These are phyloP conservation scores for Trichonephila clavata DNA, from an alignment of 1,140 invertebrate species.

Conservation along the genomic window DNA sequence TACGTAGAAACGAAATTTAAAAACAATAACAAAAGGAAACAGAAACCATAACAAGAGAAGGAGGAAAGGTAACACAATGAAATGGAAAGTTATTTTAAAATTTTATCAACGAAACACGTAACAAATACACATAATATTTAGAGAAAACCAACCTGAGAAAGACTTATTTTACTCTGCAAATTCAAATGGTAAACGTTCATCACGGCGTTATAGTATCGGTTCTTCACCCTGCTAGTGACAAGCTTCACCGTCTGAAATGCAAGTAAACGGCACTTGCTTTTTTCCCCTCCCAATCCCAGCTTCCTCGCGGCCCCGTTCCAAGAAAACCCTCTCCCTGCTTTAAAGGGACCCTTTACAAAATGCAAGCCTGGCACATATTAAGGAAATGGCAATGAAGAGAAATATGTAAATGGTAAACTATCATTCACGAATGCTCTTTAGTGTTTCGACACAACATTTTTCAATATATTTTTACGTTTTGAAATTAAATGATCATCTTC, in stretches of 20 bases:
- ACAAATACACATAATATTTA: background rate
- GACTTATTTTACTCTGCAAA: background rate
- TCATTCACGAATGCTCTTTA: too few relatives aligned
- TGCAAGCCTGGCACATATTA: background rate
- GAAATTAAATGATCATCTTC: too few relatives aligned
- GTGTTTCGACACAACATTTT: too few relatives aligned
- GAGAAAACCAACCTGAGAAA: background rate
- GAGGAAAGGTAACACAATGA: too few relatives aligned
- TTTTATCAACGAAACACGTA: background rate
- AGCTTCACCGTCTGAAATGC: background rate
- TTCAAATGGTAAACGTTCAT: background rate
- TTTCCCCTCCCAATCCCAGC: background rate
- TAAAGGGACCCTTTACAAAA: background rate
- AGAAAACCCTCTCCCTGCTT: background rate
- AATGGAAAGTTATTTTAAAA: too few relatives aligned
- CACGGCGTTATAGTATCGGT: background rate
- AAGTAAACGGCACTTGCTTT: background rate
- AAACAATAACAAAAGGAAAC: too few relatives aligned
- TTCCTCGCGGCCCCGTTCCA: background rate
- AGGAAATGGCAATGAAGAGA: background rate
- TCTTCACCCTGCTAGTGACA: background rate
- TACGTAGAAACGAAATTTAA: too few relatives aligned
- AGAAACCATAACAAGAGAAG: too few relatives aligned
- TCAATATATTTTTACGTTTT: too few relatives aligned
- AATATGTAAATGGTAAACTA: too few relatives aligned